Percentiles rank a stretch among this genome's conserved stretches.
Conservation (phyloP, 2,113 vertebrate species). For the Limnothrissa miodon region DNA sequence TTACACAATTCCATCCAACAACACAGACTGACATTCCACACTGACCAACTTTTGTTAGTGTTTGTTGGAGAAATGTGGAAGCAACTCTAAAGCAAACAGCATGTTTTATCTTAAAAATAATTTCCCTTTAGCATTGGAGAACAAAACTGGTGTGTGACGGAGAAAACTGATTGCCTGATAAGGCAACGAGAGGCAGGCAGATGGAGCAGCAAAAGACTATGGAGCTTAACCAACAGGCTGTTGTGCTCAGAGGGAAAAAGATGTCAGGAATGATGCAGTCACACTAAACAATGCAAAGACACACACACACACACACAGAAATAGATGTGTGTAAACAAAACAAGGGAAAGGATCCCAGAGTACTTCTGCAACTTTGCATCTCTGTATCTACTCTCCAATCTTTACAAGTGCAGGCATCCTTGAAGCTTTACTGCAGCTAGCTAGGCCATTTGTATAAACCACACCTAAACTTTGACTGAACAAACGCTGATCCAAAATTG, state of each 20-base stretch:
- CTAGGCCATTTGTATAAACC: not conserved
- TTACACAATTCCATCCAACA: too few relatives aligned
- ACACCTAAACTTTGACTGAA: not conserved
- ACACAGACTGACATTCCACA: too few relatives aligned
- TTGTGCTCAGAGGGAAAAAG: not conserved
- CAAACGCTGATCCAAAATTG: not conserved
- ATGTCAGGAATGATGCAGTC: not conserved
- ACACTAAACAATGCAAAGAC: not conserved
- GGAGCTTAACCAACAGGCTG: not conserved
- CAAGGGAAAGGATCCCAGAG: not conserved
- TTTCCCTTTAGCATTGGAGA: not conserved
- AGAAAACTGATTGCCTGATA: not conserved
- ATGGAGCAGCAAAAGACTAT: not conserved
- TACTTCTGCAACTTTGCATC: not conserved
- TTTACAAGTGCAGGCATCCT: not conserved
- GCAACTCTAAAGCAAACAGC: too few relatives aligned
- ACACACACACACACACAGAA: constrained; percentile 18
- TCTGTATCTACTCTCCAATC: not conserved
- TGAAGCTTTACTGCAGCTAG: not conserved
- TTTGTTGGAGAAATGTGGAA: too few relatives aligned
- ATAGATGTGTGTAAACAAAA: not conserved
- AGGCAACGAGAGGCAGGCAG: not conserved
- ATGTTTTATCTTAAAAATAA: too few relatives aligned
- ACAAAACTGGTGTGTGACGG: not conserved
- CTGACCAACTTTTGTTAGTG: too few relatives aligned